Conservation (phyloP, 2,888 invertebrate species). For the Drosophila neutralis region DNA sequence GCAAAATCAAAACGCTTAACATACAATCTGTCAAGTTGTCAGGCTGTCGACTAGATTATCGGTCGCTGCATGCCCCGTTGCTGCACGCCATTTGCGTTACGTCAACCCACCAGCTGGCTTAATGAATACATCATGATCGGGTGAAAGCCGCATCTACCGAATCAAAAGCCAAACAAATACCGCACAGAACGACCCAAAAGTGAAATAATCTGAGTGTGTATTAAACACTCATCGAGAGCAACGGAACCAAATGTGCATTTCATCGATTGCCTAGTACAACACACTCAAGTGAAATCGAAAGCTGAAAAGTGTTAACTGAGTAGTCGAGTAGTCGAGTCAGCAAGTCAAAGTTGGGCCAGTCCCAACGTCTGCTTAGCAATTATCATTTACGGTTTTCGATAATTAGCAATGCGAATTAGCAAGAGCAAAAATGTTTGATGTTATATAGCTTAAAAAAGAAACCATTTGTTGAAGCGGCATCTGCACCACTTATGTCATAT, state of each 20-base stretch:
- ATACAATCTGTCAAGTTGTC: slow-evolving; percentile 20
- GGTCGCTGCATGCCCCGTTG: slow-evolving; percentile 12
- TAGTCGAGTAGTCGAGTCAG: not conserved
- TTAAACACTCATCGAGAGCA: not conserved
- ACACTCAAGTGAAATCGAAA: slow-evolving; percentile 69
- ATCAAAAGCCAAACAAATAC: slow-evolving; percentile 14
- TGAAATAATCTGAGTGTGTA: slow-evolving; percentile 3
- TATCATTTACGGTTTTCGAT: slow-evolving; percentile 46
- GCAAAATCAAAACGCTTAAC: slow-evolving; percentile 21
- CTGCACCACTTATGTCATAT: slow-evolving; percentile 63
- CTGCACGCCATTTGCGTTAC: slow-evolving; percentile 23
- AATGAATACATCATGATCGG: slow-evolving; percentile 39
- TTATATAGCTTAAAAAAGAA: slow-evolving; percentile 37
- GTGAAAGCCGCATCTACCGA: slow-evolving; percentile 31
- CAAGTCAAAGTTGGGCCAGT: not conserved
- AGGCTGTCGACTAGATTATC: slow-evolving; percentile 8
- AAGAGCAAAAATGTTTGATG: slow-evolving; percentile 26
- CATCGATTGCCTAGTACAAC: slow-evolving; percentile 11
- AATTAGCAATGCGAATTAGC: slow-evolving; percentile 54
- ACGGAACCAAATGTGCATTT: not conserved
- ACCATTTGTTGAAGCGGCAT: slow-evolving; percentile 25
- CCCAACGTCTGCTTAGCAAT: slow-evolving; percentile 47
- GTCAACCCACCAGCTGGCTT: slow-evolving; percentile 25
- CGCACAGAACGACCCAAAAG: slow-evolving; percentile 16
- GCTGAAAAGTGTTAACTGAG: slow-evolving; percentile 39